Base-by-base conservation (phyloP, 2,113 vertebrate species). In the Micromys minutus region DNA sequence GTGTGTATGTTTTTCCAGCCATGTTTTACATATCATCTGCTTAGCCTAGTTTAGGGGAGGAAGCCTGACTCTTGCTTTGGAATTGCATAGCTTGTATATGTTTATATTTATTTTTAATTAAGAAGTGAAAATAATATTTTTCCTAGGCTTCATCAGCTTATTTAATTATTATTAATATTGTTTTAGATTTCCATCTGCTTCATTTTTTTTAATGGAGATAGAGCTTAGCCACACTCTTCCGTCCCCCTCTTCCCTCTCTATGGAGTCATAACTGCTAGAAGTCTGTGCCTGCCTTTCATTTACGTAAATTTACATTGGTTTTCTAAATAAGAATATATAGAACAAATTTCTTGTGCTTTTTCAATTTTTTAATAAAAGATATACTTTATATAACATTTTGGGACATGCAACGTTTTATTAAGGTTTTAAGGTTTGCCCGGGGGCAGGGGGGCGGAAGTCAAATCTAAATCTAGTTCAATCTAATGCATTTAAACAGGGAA, bases 91-190 rank as follows among this genome's bases (percentile, higher is more conserved):
- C 83, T 36, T 94, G 87, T 92, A 83, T 95, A 84, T 63, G 55
- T 16, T 96, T 89, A 47, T 96, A 97, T 97, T 97, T 97, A 97
- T 97, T 97, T 97, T 97, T 97, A 97, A 97, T 89, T 96, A 95
- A 97, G 74, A 94, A 94, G 24, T 89, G 59, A 95, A 96, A 94
- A 88, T 96, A 94, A 65, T 96, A 94, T 94, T 95, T 88, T 31
- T 86, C 29, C 87, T 39, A 90, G 45, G 63, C 36, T 34, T 85
- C 21, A 80, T 42, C 26, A 91, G 57, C 63, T 93, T 95, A 97
- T 96, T 97, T 97, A 97, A 97, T 86, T 75, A 93, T 84, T 96
- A 74, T 95, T 94, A 91, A 87, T 96, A 95, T 95, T 95, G 95
- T 95, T 24, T 79, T n/a, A 34, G 92, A 69, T 87, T 95, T 86